phyloP scores from a whole-genome alignment of 2,888 invertebrate species.

The Sarcophaga subvicina region DNA sequence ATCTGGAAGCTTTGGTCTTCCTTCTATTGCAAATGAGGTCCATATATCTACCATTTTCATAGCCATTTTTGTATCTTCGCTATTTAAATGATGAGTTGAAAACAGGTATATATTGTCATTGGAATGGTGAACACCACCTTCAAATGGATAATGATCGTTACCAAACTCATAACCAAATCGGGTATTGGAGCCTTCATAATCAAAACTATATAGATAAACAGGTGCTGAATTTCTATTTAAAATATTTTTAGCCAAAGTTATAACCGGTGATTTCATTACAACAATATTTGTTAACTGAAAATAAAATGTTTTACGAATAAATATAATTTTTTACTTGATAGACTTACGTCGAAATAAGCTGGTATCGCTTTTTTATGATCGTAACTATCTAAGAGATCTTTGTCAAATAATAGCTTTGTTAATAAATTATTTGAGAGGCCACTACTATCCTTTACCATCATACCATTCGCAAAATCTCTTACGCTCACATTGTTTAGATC shows the following conservation, averaged over 20 bases:
- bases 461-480: conserved; percentile 72
- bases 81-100: conserved; percentile 77
- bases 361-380: conserved; percentile 81
- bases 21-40: conserved; percentile 81
- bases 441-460: conserved; percentile 72
- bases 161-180: conserved; percentile 82
- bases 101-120: conserved; percentile 85
- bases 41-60: conserved; percentile 82
- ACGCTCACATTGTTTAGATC: conserved; percentile 73
- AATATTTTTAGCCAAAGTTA: conserved; percentile 78
- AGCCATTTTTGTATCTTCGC: conserved; percentile 81
- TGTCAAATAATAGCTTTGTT: conserved; percentile 80
- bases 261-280: conserved; percentile 82
- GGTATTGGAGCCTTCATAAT: conserved; percentile 81
- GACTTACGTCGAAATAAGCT: conserved; percentile 82
- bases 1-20: conserved; percentile 73
- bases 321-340: too few species aligned
- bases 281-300: conserved; percentile 74
- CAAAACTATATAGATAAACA: conserved; percentile 83
- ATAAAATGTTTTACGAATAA: background rate
- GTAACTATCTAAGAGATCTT: conserved; percentile 77
- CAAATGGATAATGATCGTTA: conserved; percentile 81
- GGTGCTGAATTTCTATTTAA: conserved; percentile 73
- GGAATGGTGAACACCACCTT: conserved; percentile 84
- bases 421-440: conserved; percentile 78